phyloP scores from a whole-genome alignment of 2,888 invertebrate genomes.

The Myathropa florea region DNA sequence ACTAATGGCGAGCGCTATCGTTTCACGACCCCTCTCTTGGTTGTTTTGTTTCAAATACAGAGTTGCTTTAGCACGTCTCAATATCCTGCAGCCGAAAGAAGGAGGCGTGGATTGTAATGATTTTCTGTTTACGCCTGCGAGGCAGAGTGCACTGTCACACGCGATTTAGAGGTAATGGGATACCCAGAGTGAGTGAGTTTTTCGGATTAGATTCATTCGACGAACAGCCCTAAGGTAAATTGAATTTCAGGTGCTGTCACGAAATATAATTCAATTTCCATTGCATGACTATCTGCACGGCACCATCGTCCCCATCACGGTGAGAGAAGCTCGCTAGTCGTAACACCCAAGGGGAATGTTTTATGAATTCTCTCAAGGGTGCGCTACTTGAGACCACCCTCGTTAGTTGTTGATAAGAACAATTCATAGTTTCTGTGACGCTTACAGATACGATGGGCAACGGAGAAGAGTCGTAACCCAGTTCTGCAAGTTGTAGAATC shows the following conservation, averaged over 20 bases:
- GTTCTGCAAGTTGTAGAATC: slow-evolving; percentile 48
- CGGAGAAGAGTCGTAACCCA: slow-evolving; percentile 29
- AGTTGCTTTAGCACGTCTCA: slow-evolving; percentile 30
- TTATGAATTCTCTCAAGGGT: neutral
- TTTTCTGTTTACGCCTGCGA: neutral
- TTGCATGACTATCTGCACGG: slow-evolving; percentile 48
- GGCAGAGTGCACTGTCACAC: slow-evolving; percentile 4
- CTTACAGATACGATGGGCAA: neutral
- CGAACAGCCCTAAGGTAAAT: slow-evolving; percentile 42
- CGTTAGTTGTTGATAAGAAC: slow-evolving; percentile 2
- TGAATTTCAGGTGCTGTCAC: slow-evolving; percentile 59
- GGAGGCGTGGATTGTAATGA: slow-evolving; percentile 5
- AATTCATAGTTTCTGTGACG: neutral
- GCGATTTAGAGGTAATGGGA: slow-evolving; percentile 34
- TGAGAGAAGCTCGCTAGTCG: neutral
- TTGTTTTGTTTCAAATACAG: neutral
- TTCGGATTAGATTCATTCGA: slow-evolving; percentile 41
- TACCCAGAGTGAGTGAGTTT: slow-evolving; percentile 12
- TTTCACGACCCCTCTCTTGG: too few species aligned
- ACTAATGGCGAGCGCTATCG: neutral
- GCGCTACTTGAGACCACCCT: slow-evolving; percentile 3
- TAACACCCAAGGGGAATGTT: neutral
- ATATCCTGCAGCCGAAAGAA: slow-evolving; percentile 31
- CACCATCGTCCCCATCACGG: neutral
- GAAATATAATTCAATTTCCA: slow-evolving; percentile 64